phyloP scores from a whole-genome alignment of 2,113 vertebrate species.

The Dasyprocta punctata region DNA sequence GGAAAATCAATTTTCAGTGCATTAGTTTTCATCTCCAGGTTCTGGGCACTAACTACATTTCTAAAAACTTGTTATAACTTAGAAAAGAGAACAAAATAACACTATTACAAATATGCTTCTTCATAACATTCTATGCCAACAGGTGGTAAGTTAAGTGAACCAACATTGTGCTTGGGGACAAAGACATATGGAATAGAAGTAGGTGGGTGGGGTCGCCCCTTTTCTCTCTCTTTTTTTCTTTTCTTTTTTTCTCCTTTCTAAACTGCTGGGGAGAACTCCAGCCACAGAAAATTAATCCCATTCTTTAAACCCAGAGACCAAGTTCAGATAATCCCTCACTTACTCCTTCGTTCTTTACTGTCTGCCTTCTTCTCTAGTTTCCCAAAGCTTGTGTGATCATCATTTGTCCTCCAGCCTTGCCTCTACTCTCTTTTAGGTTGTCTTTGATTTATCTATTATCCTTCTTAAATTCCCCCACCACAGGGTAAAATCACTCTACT shows the following conservation, averaged over 20 bases:
- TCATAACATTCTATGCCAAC: neutral
- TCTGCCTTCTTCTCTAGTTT: neutral
- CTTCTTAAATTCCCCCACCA: neutral
- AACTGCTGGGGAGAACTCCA: neutral
- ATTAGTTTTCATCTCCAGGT: neutral
- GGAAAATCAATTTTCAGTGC: neutral
- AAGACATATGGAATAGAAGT: neutral
- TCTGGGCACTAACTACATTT: neutral
- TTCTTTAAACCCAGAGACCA: neutral
- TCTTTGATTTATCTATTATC: neutral
- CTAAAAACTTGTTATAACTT: constrained; percentile 21
- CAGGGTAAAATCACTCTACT: neutral
- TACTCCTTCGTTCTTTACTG: neutral
- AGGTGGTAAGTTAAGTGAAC: neutral
- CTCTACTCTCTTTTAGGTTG: neutral
- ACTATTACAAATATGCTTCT: neutral
- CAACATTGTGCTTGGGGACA: neutral
- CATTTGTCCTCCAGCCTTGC: neutral
- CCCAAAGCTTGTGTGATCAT: neutral
- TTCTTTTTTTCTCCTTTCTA: neutral
- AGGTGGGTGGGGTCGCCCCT: neutral
- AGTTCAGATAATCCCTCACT: neutral
- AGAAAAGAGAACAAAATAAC: neutral
- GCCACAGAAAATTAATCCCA: neutral
- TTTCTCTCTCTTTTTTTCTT: neutral